These are phyloP conservation scores for Ceuthmochares aereus DNA, from an alignment of 2,113 vertebrate species.

Conservation along the genomic window DNA sequence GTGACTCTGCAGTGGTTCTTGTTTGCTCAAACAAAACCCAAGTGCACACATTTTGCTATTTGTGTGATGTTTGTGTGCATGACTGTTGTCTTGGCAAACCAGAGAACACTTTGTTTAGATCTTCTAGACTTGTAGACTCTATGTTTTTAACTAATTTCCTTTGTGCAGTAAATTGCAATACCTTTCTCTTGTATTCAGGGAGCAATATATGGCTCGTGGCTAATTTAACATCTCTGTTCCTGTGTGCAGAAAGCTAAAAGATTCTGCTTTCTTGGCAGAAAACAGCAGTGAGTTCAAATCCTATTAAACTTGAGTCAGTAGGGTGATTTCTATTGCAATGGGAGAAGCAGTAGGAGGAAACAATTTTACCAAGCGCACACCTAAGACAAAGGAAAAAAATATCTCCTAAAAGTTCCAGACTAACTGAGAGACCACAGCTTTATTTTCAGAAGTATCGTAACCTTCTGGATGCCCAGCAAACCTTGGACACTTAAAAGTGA, in stretches of 20 bases:
- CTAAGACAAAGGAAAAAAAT: background rate
- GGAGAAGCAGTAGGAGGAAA: background rate
- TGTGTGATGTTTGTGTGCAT: background rate
- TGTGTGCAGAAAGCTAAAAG: background rate
- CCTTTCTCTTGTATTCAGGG: constrained; percentile 24
- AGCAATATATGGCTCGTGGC: background rate
- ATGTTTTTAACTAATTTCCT: background rate
- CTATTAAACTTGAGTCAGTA: background rate
- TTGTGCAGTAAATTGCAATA: background rate
- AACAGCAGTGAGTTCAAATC: constrained; percentile 30
- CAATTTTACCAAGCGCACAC: background rate
- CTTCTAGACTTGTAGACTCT: background rate
- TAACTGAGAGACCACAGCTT: background rate
- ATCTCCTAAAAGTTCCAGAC: background rate
- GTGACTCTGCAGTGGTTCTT: background rate
- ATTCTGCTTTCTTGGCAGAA: constrained; percentile 19
- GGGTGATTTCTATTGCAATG: background rate
- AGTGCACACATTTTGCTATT: accelerated
- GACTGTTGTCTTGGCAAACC: background rate
- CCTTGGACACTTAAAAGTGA: background rate
- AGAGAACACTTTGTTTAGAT: background rate
- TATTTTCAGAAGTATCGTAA: background rate
- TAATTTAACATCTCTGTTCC: constrained; percentile 46
- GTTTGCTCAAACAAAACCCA: background rate
- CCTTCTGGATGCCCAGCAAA: background rate